phyloP scores from a whole-genome alignment of 35 echinoderm and acorn worm species.

The Hemicentrotus pulcherrimus region DNA sequence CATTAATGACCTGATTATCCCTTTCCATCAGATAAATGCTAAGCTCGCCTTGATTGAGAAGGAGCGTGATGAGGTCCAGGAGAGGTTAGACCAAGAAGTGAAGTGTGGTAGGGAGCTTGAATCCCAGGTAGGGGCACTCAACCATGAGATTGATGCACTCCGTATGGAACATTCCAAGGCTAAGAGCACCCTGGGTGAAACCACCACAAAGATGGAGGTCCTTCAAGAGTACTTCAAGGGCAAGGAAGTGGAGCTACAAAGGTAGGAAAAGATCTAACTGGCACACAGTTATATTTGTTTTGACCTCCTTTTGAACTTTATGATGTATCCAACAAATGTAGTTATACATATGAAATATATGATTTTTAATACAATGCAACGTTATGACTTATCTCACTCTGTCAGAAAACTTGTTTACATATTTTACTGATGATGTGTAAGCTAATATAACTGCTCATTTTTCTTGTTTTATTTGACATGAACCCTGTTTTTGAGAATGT shows the following conservation, averaged over 20 bases:
- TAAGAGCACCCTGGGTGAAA: slow-evolving; percentile 48
- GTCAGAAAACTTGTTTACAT: no score
- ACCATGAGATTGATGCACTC: slow-evolving; percentile 57
- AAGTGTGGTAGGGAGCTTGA: slow-evolving; percentile 51
- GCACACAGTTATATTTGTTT: neutral
- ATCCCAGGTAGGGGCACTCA: slow-evolving; percentile 54
- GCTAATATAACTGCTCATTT: no score
- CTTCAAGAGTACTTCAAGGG: slow-evolving; percentile 80
- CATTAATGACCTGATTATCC: neutral
- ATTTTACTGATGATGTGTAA: no score
- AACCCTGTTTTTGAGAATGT: neutral
- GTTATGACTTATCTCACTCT: no score
- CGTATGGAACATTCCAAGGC: slow-evolving; percentile 61
- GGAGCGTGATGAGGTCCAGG: slow-evolving; percentile 49
- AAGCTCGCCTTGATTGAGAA: slow-evolving; percentile 40
- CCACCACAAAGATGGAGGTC: slow-evolving; percentile 72
- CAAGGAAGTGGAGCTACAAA: slow-evolving; percentile 82
- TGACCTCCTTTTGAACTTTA: neutral
- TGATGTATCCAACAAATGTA: neutral
- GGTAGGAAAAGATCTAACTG: slow-evolving; percentile 30
- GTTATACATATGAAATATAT: no score
- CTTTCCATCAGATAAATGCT: slow-evolving; percentile 45
- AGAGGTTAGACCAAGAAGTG: slow-evolving; percentile 42
- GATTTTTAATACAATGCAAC: no score
- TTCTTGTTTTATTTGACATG: no score